Base-by-base conservation (phyloP, 2,797 vertebrate species). In the Antennarius maculatus region DNA sequence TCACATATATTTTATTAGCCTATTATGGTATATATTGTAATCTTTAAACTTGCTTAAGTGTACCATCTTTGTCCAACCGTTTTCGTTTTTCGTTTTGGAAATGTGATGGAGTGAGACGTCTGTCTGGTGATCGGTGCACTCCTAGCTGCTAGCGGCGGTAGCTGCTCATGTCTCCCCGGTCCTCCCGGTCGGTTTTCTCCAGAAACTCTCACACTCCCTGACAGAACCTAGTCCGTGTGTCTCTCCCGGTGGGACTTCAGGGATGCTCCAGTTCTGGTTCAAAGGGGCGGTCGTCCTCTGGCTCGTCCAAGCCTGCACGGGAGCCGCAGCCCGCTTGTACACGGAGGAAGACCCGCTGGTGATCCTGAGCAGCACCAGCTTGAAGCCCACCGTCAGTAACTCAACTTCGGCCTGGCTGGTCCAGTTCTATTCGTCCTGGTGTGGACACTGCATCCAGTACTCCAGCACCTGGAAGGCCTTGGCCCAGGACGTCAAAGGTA, bases 381-480 rank as follows among this genome's bases (percentile, higher is more conserved):
- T 96, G 59, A 90, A 91, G 78, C 66, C 54, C 61, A 81, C 91
- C 53, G 83, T 97, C 61, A 80, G 61, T 17, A 95, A 95, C 92
- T 95, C 96, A 6, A 93, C 95, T 17, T 87, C 92, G 70, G 96
- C 96, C 66, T 98, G 97, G 96, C 84, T 98, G 43, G 80, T 98
- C 82, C 96, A 97, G 95, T 98, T 98, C 86, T 97, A 93, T 91
- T 97, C 96, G 13, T 97, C 96, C 65, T 96, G 95, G 94, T 98
- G 97, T 75, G 95, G 97, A 57, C 97, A 98, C 91, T 98, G 97
- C 86, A 84, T 96, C 91, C 94, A 94, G 88, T 98, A 95, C 89
- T 97, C 97, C 54, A 92, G 94, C 80, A 96, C 95, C 27, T 98
- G 96, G 97, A 95, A 92, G 81, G 91, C 90, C 2, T 86, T 98